These are phyloP conservation scores for Thecocarcelia acutangulata DNA, from an alignment of 2,888 invertebrate species.

Conservation along the genomic window DNA sequence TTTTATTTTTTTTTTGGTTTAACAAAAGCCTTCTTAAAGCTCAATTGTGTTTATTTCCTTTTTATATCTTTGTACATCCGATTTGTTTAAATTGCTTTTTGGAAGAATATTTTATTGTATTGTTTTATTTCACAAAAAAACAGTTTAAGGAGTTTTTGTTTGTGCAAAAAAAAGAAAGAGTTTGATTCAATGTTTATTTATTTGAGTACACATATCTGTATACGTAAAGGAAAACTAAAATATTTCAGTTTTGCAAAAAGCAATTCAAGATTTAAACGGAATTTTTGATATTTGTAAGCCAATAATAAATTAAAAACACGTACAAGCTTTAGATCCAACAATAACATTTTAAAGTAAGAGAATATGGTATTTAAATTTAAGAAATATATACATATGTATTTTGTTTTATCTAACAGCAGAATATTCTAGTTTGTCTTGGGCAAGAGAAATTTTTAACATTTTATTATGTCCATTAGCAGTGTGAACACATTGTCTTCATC, in stretches of 20 bases:
- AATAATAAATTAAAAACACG: no score
- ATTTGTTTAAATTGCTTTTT: not conserved
- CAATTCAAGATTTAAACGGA: not conserved
- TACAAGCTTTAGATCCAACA: no score
- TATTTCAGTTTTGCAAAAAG: not conserved
- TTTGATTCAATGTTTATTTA: constrained; percentile 15
- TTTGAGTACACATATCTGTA: no score
- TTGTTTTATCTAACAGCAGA: no score
- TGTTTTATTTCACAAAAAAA: constrained; percentile 3
- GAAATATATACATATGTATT: no score
- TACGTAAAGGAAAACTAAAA: constrained; percentile 17
- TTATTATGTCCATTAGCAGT: no score
- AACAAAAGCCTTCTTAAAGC: constrained; percentile 24
- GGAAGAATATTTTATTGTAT: not conserved
- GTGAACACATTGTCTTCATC: no score
- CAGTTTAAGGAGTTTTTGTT: not conserved
- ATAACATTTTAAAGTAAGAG: no score
- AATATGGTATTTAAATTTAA: no score
- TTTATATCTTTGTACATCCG: constrained; percentile 4
- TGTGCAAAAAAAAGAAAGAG: not conserved
- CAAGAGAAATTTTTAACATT: no score
- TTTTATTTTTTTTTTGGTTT: constrained; percentile 14
- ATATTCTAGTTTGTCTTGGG: no score
- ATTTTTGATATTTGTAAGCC: not conserved
- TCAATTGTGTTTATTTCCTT: constrained; percentile 16